Conservation (phyloP, 2,797 vertebrate genomes). For the Octomys mimax region DNA sequence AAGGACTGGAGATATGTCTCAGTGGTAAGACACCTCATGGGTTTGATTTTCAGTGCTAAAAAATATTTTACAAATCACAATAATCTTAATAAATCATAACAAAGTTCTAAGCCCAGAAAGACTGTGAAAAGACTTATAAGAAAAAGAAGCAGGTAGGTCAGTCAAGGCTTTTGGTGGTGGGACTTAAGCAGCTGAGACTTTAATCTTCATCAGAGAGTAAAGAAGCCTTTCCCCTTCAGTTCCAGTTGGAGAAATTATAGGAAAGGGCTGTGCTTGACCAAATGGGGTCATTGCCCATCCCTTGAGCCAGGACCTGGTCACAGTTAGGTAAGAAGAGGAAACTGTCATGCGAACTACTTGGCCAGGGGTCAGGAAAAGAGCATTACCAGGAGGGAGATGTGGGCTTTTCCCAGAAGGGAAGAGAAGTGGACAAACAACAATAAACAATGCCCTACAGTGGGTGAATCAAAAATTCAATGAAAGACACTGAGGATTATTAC, state of each 20-base stretch:
- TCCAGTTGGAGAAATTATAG: neutral
- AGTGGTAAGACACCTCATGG: neutral
- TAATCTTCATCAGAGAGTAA: neutral
- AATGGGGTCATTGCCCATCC: neutral
- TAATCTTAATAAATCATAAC: neutral
- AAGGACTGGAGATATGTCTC: neutral
- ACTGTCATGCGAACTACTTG: neutral
- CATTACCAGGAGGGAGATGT: neutral
- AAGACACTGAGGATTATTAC: neutral
- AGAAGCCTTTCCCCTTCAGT: neutral
- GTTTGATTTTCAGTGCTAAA: neutral
- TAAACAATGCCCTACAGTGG: neutral
- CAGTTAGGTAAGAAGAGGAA: neutral
- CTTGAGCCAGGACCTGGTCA: neutral
- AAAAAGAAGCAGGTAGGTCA: neutral
- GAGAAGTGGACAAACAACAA: neutral
- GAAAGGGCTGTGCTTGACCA: neutral
- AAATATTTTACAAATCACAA: neutral
- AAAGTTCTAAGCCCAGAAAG: constrained; percentile 13
- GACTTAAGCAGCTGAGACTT: constrained; percentile 2
- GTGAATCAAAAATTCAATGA: neutral
- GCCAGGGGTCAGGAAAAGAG: neutral
- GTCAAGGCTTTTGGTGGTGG: neutral
- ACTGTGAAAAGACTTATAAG: neutral
- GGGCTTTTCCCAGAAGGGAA: neutral